Percentiles rank a stretch among this genome's conserved stretches.
phyloP scores from a whole-genome alignment of 2,888 invertebrate genomes.

The Drosophila hawaiiensis region DNA sequence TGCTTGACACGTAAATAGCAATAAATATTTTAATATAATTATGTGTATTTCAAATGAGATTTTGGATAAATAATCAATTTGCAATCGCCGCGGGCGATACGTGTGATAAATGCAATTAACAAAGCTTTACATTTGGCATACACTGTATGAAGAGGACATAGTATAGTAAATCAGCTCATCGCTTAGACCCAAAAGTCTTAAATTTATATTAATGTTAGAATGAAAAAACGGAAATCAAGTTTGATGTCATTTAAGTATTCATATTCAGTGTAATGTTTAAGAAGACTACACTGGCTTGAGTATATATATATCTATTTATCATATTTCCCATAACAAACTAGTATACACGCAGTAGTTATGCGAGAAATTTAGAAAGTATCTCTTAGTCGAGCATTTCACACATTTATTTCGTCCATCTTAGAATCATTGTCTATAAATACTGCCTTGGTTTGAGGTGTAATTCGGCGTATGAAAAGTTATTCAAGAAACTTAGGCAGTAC shows the following conservation, averaged over 20 bases:
- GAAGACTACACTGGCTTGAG: background rate
- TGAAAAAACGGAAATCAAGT: background rate
- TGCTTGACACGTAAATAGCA: background rate
- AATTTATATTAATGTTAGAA: no score
- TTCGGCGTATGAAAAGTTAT: background rate
- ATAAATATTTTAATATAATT: conserved; percentile 6
- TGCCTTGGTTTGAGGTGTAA: background rate
- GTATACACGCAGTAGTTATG: background rate
- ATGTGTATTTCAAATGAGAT: conserved; percentile 12
- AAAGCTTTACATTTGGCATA: background rate
- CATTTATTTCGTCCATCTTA: background rate
- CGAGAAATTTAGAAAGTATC: background rate
- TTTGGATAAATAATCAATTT: conserved; percentile 25
- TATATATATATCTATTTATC: background rate
- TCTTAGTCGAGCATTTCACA: background rate
- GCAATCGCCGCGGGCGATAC: conserved; percentile 9
- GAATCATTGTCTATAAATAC: background rate
- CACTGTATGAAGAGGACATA: background rate
- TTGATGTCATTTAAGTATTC: background rate
- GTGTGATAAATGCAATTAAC: conserved; percentile 10
- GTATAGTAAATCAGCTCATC: background rate
- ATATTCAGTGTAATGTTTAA: background rate
- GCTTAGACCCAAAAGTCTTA: no score
- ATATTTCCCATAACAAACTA: background rate
- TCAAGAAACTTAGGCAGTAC: background rate